Conservation (phyloP, 2,797 vertebrate genomes). For the Tragopan temminckii region DNA sequence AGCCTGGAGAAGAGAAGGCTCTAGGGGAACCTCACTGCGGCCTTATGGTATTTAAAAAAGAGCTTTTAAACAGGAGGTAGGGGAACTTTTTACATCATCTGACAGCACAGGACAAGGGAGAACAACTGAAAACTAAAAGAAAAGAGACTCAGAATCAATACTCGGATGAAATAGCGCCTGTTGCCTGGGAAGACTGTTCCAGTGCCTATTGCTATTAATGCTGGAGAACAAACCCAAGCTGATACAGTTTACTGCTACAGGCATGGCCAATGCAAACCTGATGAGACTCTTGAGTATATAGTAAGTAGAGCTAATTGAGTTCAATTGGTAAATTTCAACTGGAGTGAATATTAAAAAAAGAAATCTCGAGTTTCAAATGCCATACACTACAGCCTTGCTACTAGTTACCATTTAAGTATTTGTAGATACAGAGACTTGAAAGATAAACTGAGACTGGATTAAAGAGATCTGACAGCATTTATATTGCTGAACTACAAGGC, state of each 20-base stretch:
- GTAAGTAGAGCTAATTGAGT: conserved; percentile 36
- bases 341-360: conserved; percentile 26
- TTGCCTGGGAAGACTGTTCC: not conserved
- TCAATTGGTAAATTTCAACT: conserved; percentile 32
- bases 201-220: not conserved
- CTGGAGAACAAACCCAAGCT: not conserved
- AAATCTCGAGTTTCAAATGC: conserved; percentile 7
- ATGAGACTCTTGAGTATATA: not conserved
- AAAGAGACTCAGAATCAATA: not conserved
- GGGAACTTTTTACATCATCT: not conserved
- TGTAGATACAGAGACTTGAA: conserved; percentile 24
- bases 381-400: not conserved
- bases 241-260: not conserved
- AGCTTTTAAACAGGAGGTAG: not conserved
- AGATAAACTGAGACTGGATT: not conserved
- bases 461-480: conserved; percentile 50
- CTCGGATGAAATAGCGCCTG: not conserved
- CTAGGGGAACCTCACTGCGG: too few relatives aligned
- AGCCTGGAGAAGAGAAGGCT: not conserved
- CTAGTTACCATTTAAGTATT: conserved; percentile 47
- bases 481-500: conserved; percentile 46
- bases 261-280: not conserved
- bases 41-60: not conserved
- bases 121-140: not conserved
- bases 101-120: not conserved